Base-by-base conservation (phyloP, 2,797 vertebrate genomes). In the Vespertilio murinus region DNA sequence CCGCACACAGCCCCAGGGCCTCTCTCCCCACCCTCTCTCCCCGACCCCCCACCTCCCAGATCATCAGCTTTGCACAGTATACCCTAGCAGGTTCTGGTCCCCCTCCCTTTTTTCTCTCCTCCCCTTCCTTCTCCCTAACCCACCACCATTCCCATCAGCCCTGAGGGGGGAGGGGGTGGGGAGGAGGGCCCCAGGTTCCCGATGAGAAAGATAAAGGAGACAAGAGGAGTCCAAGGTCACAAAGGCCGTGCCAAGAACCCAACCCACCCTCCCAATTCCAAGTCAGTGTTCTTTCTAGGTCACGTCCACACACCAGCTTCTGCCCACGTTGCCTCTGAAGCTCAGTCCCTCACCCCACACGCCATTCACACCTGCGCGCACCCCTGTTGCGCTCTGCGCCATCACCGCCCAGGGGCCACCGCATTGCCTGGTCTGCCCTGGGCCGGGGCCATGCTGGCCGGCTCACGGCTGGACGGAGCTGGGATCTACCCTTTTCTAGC, bases 181-280 rank as follows among this genome's bases (percentile, higher is more conserved):
- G 47, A 90, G 40, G 77, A 88, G 82, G 82, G 38, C 69, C 42
- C 25, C 75, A 91, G 30, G 18, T 52, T 74, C 81, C 45, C 20
- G 25, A 33, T 10, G 23, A 77, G 30, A 33, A 94, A 79, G 25
- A 33, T 35, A 33, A 47, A 88, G n/a, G 38, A 79, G 42, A 45
- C 7, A 54, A 49, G 82, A 64, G 22, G 13, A 70, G 64, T 30
- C 54, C 70, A 70, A 64, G 54, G 38, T 59, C 83, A 77, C 38
- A 93, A 64, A 49, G 49, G 52, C 22, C 8, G 0, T n/a, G 52
- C 56, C 77, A n/a, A 71, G 35, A 83, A 89, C 65, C 75, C 80
- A 80, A 33, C 25, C 20, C 45, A n/a, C 42, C 23, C 28, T 33
- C 33, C 0, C 11, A 16, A 67, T 14, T 16, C 71, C 9, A 42